Evolutionary conservation across 1,140 invertebrate species (phyloP), one percentile per base, ranked within the genome.

Genomic region (Drosophila bipectinata): DNA sequence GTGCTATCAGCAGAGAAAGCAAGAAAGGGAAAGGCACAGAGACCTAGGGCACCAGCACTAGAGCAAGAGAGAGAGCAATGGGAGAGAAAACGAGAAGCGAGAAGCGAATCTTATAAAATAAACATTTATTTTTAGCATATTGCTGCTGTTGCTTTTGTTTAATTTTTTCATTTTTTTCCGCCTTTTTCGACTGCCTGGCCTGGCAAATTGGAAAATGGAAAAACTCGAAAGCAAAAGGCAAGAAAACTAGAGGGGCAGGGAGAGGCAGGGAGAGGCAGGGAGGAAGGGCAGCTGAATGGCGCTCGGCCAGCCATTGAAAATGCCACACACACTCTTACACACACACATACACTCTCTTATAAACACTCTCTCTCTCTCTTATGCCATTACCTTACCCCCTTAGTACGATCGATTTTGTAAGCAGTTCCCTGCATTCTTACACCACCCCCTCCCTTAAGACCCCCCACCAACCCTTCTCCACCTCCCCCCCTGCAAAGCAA

Each of bases 51-150:
- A 49, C 21, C 21, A 39, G 32, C 37, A 26, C 21, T 2, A 28
- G 32, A 15, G 28, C 18, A 51, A 24, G n/a, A 34, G 39, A 67
- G 44, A 9, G n/a, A 28, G 6, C 5, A 1, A 28, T 28, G 26
- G 26, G 48, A 32, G 28, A 41, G 34, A n/a, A 48, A 41, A 63
- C 44, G 59, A 44, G 61, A 10, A 55, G 44, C 49, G 59, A 44
- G 61, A 10, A 55, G 44, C 52, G 85, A 82, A 81, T 85, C 77
- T 81, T 87, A 81, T 77, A 87, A 87, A 88, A 87, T 87, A 88
- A 88, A 89, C 75, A 88, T 88, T 83, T 88, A 85, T 85, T 85
- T 88, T 85, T 88, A 85, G 82, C 79, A 69, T 57, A 72, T 56
- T 49, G 54, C 39, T 75, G 26, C 41, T 41, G 21, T 57, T 63